Percentiles rank a stretch among this genome's conserved stretches.
Conservation (phyloP, 2,888 invertebrate genomes). For the Synanthedon andrenaeformis region DNA sequence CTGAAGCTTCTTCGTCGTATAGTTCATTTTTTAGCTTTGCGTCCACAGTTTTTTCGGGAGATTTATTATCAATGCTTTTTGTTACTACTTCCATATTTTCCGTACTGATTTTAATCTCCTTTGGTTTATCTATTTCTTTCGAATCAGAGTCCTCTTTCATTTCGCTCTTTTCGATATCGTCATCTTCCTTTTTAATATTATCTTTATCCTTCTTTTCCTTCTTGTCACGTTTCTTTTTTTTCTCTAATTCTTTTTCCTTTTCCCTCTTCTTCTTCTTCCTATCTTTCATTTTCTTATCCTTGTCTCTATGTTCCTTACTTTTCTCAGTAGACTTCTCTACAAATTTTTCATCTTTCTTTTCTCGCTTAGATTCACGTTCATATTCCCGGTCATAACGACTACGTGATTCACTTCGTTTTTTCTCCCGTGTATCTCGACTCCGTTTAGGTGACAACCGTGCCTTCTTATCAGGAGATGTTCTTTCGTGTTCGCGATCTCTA, state of each 20-base stretch:
- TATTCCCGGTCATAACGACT: constrained; percentile 51
- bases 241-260: constrained; percentile 58
- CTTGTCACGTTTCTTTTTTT: constrained; percentile 66
- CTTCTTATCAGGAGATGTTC: constrained; percentile 52
- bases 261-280: constrained; percentile 56
- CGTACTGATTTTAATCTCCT: constrained; percentile 8
- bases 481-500: constrained; percentile 51
- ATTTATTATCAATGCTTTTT: constrained; percentile 18
- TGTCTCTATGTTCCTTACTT: constrained; percentile 68
- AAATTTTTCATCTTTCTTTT: constrained; percentile 63
- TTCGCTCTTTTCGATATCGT: constrained; percentile 32
- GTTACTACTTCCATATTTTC: constrained; percentile 18
- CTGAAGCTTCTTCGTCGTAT: constrained; percentile 66
- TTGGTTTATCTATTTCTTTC: constrained; percentile 33
- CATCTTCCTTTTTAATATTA: constrained; percentile 34
- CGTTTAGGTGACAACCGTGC: constrained; percentile 47
- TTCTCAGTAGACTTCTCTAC: constrained; percentile 55
- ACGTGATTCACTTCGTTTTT: constrained; percentile 56
- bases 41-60: constrained; percentile 15
- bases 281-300: constrained; percentile 58
- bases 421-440: constrained; percentile 44
- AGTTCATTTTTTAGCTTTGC: constrained; percentile 42
- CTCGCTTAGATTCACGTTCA: constrained; percentile 64
- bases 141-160: constrained; percentile 23
- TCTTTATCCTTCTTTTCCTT: constrained; percentile 70